Evolutionary conservation across 1,140 invertebrate species (phyloP), one percentile per base, ranked within the genome.

Genomic region (Dolichoris vasculosae): DNA sequence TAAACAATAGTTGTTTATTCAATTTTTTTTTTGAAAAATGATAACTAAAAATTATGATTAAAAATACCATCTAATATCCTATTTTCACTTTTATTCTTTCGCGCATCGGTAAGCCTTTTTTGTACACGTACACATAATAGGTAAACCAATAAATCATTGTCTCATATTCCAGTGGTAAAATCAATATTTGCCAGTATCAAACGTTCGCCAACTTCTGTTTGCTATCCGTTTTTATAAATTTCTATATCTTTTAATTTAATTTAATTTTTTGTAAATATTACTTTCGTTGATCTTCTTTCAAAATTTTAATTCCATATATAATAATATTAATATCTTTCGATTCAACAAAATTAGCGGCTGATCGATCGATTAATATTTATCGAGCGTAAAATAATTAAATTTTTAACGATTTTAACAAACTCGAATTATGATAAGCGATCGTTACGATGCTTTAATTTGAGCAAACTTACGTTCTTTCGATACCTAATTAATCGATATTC

Each of bases 141-240:
- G n/a, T 8, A 15, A 26, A 38, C 48, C 83, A 17, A 84, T 76
- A 79, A 84, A 84, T 84, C 83, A 84, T 84, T 84, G 83, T 84
- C 83, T 79, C 76, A 79, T 26, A 71, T 69, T 64, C 20, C 23
- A 43, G 32, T n/a, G 11, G 83, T 35, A 84, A 84, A 84, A 84
- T 84, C 83, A 84, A 84, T 84, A 79, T 84, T 84, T 78, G 75
- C 43, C 38, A 32, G 59, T 38, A 40, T 40, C 59, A 20, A 77
- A 83, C 77, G 40, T 23, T 30, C 63, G 11, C 59, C 9, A 59
- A 6, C 55, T 59, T 26, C 20, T 59, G 7, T 59, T 0, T 59
- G 55, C 23, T 59, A 59, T 59, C 55, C 9, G 6, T 59, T 26
- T 59, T 59, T 59, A 26, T 59, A 59, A 59, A 26, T 59, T 26